These are phyloP conservation scores for Ceyx margarethae DNA, from an alignment of 2,113 vertebrate genomes.

Conservation along the genomic window DNA sequence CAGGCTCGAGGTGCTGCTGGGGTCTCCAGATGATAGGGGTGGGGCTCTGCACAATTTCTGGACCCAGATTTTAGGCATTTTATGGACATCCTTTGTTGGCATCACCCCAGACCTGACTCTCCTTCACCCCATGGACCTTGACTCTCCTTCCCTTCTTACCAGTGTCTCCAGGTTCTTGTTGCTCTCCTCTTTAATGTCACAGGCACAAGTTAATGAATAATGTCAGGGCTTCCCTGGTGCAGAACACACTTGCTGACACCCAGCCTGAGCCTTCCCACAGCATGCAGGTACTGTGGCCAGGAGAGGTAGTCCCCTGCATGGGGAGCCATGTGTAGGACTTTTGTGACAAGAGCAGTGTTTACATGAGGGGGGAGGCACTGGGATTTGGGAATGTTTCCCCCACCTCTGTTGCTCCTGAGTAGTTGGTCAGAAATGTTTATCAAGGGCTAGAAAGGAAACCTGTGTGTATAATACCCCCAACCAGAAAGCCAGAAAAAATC, in stretches of 20 bases:
- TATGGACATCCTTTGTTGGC: rapidly evolving
- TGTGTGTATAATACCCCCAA: background rate
- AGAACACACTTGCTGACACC: rapidly evolving
- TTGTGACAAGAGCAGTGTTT: background rate
- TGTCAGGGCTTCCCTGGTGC: rapidly evolving
- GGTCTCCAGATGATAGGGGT: background rate
- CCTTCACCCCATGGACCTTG: rapidly evolving
- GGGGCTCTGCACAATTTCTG: background rate
- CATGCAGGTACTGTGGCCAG: rapidly evolving
- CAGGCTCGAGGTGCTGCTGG: rapidly evolving
- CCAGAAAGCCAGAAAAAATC: slow-evolving; percentile 53
- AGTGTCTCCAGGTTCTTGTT: background rate
- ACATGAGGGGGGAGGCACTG: background rate
- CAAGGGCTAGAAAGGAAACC: slow-evolving; percentile 46
- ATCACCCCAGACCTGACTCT: background rate
- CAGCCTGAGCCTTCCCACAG: background rate
- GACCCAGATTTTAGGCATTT: background rate
- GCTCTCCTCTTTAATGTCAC: background rate
- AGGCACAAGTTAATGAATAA: background rate
- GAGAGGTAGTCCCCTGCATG: rapidly evolving
- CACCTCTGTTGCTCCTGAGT: background rate
- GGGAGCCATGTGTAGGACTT: background rate
- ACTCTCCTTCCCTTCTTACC: background rate
- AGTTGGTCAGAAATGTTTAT: slow-evolving; percentile 38
- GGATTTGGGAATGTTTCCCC: background rate